Percentiles rank a stretch among this genome's conserved stretches.
Conservation (phyloP, 2,797 vertebrate genomes). For the Halcyon smyrnensis region DNA sequence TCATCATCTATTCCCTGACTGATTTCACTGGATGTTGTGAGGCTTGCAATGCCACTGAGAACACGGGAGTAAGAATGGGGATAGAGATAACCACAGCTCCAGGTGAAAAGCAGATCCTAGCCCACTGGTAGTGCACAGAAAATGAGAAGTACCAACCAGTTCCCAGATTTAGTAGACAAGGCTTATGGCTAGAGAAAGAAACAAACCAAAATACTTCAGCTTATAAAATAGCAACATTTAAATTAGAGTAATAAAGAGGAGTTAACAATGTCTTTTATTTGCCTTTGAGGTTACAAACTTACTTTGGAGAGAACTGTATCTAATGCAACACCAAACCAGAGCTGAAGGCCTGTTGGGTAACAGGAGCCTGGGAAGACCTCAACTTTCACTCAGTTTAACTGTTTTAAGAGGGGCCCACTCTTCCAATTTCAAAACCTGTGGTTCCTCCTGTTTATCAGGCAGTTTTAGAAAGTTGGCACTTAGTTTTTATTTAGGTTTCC, state of each 20-base stretch:
- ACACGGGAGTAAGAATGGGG: neutral
- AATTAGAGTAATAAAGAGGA: neutral
- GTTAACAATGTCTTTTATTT: neutral
- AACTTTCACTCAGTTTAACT: neutral
- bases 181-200: neutral
- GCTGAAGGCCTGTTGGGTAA: neutral
- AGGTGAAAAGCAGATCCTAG: neutral
- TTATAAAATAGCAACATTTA: neutral
- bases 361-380: neutral
- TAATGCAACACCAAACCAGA: neutral
- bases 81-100: neutral
- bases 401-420: neutral
- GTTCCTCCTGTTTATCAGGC: neutral
- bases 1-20: neutral
- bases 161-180: neutral
- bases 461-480: neutral
- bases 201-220: neutral
- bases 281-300: neutral
- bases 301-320: neutral
- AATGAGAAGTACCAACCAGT: neutral
- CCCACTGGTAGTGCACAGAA: neutral
- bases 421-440: neutral
- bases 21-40: neutral
- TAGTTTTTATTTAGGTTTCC: neutral
- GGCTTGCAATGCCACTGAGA: neutral